Evolutionary conservation across 2,888 invertebrate genomes (phyloP), one percentile per base, ranked within the genome.

Genomic region (Hypomecis punctinalis): DNA sequence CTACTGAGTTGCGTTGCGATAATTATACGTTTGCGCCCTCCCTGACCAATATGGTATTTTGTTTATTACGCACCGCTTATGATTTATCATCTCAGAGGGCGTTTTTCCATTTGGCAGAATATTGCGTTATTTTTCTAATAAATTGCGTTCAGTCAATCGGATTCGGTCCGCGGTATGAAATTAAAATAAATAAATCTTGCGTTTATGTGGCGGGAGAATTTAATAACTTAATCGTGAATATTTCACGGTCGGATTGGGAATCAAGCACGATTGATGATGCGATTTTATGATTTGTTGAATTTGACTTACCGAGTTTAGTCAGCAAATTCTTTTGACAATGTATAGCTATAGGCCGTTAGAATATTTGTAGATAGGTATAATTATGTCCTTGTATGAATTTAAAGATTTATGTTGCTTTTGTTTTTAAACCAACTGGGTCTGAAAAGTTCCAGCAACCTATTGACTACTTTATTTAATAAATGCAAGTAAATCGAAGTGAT

Each of bases 101-200:
- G 68, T 54, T 64, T 66, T 69, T 58, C 53, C 48, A 69, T 70
- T 70, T 59, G 56, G 70, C 64, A 69, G 67, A 73, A 75, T 71
- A 73, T 75, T 73, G 67, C 64, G 68, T 76, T 72, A 72, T 76
- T 74, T 61, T 61, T 57, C 61, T 66, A 58, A 66, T 71, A 78
- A 79, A 78, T 79, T 72, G 66, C 68, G 70, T 69, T 68, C 71
- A 61, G 37, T 66, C 68, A 70, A 76, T 75, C 57, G 72, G 70
- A 72, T 75, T 71, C 58, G 70, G 68, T 63, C 58, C 59, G 55
- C 58, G 49, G 70, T 53, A 67, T 71, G 67, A 62, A 72, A 80
- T 77, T 78, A 75, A 79, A 78, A 78, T 76, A 74, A 71, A 79
- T 79, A 74, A 80, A 82, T 79, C 73, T 64, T 71, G 48, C 43